Percentiles rank a stretch among this genome's conserved stretches.
These are phyloP conservation scores for Bombus vancouverensis DNA, from an alignment of 1,140 invertebrate species.

Conservation along the genomic window DNA sequence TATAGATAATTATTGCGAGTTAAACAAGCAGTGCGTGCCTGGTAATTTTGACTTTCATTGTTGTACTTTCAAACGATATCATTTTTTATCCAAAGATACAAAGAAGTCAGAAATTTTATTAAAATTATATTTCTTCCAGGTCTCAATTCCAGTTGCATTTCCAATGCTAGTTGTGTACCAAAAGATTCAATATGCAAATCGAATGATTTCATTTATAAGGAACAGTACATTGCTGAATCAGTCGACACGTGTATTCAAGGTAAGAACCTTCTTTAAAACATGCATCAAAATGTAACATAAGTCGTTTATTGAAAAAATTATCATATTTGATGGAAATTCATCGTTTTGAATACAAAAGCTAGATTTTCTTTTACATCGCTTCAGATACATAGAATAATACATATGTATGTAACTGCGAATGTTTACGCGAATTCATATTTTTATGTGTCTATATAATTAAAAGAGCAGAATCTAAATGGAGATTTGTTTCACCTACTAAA, in stretches of 20 bases:
- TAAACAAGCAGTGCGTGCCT: conserved; percentile 31
- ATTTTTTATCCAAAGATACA: not conserved
- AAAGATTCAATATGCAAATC: conserved; percentile 14
- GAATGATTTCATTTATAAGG: conserved; percentile 14
- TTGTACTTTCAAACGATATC: no score
- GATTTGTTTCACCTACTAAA: no score
- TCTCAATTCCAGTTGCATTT: conserved; percentile 42
- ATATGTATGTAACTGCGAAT: no score
- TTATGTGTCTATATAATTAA: no score
- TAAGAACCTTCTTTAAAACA: not conserved
- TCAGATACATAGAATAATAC: no score
- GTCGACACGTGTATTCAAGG: conserved; percentile 9
- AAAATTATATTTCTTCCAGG: conserved; percentile 38
- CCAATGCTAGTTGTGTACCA: not conserved
- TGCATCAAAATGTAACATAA: no score
- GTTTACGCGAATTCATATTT: no score
- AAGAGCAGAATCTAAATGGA: no score
- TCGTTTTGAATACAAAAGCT: no score
- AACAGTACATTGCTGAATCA: conserved; percentile 7
- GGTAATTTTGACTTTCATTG: conserved; percentile 36
- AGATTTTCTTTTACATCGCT: no score
- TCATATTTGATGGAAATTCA: no score
- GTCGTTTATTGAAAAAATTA: no score
- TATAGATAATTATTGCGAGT: conserved; percentile 49
- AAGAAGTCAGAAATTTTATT: not conserved